Evolutionary conservation across 2,888 invertebrate genomes (phyloP).

Genomic region (Macaria notata): DNA sequence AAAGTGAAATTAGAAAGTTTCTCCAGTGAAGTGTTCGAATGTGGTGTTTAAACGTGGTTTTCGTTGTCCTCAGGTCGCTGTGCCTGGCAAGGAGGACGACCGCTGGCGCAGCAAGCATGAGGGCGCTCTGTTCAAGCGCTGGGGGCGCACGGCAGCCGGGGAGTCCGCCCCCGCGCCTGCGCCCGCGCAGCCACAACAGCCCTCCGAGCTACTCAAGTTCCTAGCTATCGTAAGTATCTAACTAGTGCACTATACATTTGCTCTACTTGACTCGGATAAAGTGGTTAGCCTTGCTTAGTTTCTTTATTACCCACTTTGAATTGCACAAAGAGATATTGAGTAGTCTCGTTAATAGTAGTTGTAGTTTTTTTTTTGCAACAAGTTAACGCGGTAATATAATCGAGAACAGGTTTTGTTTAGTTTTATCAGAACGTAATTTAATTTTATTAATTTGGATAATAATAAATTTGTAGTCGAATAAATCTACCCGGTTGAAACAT

Average conservation of each 20-base stretch:
- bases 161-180: constrained; percentile 54
- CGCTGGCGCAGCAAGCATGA: constrained; percentile 75
- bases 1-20: constrained; percentile 39
- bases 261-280: too few relatives aligned
- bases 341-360: too few relatives aligned
- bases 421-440: too few relatives aligned
- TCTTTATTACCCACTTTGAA: background rate
- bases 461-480: too few relatives aligned
- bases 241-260: background rate
- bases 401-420: too few relatives aligned
- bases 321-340: too few relatives aligned
- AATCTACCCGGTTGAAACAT: too few relatives aligned
- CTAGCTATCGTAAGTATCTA: constrained; percentile 88
- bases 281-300: too few relatives aligned
- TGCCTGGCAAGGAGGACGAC: constrained; percentile 75
- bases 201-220: constrained; percentile 85
- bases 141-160: constrained; percentile 64
- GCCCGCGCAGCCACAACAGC: constrained; percentile 46
- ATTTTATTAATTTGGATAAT: too few relatives aligned
- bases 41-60: constrained; percentile 67
- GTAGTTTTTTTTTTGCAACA: too few relatives aligned
- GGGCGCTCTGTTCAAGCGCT: constrained; percentile 72
- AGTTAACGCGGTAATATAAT: too few relatives aligned
- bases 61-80: constrained; percentile 77
- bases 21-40: constrained; percentile 41